These are phyloP conservation scores for Drosophila setosimentum DNA, from an alignment of 2,888 invertebrate genomes.

Conservation along the genomic window DNA sequence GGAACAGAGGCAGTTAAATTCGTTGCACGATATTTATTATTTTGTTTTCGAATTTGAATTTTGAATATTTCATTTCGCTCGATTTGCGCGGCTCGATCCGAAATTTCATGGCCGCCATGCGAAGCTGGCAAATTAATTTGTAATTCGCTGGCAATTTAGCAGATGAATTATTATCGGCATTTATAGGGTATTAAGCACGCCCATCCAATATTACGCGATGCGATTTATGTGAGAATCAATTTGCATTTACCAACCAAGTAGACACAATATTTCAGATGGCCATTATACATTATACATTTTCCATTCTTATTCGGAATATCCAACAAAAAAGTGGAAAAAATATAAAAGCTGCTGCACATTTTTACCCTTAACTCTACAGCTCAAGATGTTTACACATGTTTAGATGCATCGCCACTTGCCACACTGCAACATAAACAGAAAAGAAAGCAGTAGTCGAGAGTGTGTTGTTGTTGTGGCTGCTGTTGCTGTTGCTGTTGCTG, in stretches of 20 bases:
- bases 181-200: conserved; percentile 24
- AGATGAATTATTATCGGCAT: conserved; percentile 33
- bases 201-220: conserved; percentile 44
- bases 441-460: conserved; percentile 12
- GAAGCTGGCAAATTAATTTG: conserved; percentile 81
- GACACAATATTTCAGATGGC: neutral
- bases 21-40: conserved; percentile 83
- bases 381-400: conserved; percentile 57
- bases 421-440: conserved; percentile 56
- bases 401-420: conserved; percentile 55
- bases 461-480: conserved; percentile 10
- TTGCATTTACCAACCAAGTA: conserved; percentile 16
- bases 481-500: neutral
- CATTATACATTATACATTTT: neutral
- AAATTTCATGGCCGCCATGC: conserved; percentile 65
- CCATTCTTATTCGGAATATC: neutral
- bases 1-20: conserved; percentile 74
- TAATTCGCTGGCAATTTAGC: conserved; percentile 82
- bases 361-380: conserved; percentile 4
- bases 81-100: conserved; percentile 56
- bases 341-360: neutral
- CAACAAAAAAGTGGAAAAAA: neutral
- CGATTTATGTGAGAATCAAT: conserved; percentile 74
- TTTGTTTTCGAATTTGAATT: conserved; percentile 77
- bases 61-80: conserved; percentile 78